Evolutionary conservation across 2,113 vertebrate genomes (phyloP), one percentile per base, ranked within the genome.

Genomic region (Siniperca knerii): DNA sequence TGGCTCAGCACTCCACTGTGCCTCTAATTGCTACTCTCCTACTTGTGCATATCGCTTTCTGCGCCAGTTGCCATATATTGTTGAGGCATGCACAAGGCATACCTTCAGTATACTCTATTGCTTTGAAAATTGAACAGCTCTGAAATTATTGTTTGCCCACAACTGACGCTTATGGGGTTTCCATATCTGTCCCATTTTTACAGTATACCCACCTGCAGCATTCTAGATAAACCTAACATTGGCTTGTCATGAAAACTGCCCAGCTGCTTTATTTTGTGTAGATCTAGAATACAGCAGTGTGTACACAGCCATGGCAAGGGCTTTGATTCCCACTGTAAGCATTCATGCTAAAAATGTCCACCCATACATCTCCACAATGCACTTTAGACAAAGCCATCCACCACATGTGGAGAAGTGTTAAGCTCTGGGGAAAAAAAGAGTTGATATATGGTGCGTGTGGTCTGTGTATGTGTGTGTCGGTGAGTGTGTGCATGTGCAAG

Each of bases 1-100:
- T 92, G 90, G 88, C 85, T 91, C 84, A 86, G 87, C 79, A 90
- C 88, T 92, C 88, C 81, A 65, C 89, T 90, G 89, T 88, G 83
- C 73, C 80, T 88, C 89, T 95, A 94, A 93, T 94, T 93, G 81
- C 91, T 88, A 81, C 80, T 89, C 82, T 90, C 74, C 74, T 86
- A 71, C 82, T 83, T 87, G 74, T 83, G 84, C 83, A 82, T 82
- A 85, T 91, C 75, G 55, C 80, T 90, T 89, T 85, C 83, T 78
- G 58, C 52, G 44, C 44, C 79, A 86, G 55, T 87, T 89, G 60
- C 73, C 65, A 70, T 77, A 85, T 92, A 88, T 83, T 90, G 88
- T 90, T 82, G 62, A 89, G 70, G 71, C 67, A 75, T 80, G 50
- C 76, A 86, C 77, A 77, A 81, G 61, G 46, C 69, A 75, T n/a